phyloP scores from a whole-genome alignment of 2,888 invertebrate genomes.

The Phoenoteleia sp. region DNA sequence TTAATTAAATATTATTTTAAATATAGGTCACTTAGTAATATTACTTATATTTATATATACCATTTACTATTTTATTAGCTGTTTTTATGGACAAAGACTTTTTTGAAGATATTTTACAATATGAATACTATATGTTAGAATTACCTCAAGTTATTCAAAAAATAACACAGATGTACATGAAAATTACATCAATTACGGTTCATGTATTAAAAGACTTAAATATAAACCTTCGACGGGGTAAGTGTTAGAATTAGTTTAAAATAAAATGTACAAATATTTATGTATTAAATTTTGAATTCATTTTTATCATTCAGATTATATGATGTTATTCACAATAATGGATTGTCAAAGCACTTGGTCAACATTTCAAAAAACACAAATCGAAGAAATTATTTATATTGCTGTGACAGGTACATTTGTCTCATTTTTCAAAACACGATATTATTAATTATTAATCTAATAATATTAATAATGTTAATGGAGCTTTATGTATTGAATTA shows the following conservation, averaged over 20 bases:
- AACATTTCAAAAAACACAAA: slow-evolving; percentile 89
- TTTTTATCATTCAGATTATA: slow-evolving; percentile 88
- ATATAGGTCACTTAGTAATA: background rate
- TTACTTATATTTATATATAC: no score
- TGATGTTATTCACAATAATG: slow-evolving; percentile 92
- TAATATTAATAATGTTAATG: no score
- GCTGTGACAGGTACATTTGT: slow-evolving; percentile 91
- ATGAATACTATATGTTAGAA: slow-evolving; percentile 88
- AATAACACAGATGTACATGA: slow-evolving; percentile 89
- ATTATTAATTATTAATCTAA: background rate
- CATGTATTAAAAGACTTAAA: slow-evolving; percentile 91
- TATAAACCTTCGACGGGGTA: slow-evolving; percentile 91
- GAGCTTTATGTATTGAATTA: no score
- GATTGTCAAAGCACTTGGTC: slow-evolving; percentile 93
- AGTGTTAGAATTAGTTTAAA: slow-evolving; percentile 11
- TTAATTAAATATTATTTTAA: background rate
- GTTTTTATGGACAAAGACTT: slow-evolving; percentile 91
- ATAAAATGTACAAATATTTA: background rate
- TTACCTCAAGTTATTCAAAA: slow-evolving; percentile 90
- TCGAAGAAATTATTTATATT: slow-evolving; percentile 90
- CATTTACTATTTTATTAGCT: slow-evolving; percentile 88
- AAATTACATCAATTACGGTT: slow-evolving; percentile 90
- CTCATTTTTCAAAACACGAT: no score
- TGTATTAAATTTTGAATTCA: background rate
- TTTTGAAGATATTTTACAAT: slow-evolving; percentile 88